Conservation (phyloP, 2,113 vertebrate genomes). For the Myrmecophaga tridactyla region DNA sequence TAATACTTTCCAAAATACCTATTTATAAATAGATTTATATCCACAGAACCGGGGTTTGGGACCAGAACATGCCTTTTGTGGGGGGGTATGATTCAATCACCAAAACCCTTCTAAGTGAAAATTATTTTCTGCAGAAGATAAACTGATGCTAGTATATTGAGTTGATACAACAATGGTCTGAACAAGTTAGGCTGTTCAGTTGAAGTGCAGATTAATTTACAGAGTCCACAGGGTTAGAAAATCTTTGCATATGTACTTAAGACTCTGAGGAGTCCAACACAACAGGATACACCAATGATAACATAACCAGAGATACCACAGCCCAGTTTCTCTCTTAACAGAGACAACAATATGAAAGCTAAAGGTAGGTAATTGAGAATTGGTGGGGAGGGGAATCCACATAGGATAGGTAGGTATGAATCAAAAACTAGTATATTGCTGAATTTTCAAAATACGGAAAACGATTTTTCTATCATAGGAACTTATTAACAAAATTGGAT, state of each 20-base stretch:
- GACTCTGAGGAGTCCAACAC: neutral
- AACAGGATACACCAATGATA: neutral
- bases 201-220: neutral
- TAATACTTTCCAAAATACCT: too few species aligned
- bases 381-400: neutral
- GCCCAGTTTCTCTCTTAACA: neutral
- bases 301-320: neutral
- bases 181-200: neutral
- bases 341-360: neutral
- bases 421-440: neutral
- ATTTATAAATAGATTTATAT: too few species aligned
- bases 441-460: neutral
- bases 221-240: neutral
- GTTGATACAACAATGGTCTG: neutral
- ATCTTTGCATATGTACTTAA: neutral
- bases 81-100: too few species aligned
- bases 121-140: neutral
- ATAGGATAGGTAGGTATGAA: neutral
- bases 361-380: neutral
- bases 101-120: neutral
- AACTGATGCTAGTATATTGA: neutral
- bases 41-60: too few species aligned
- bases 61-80: too few species aligned
- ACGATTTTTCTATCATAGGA: neutral
- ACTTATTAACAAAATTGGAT: conserved; percentile 5